A percentile compares a stretch with the other conserved stretches of the same genome.
These are phyloP conservation scores for Haliclona indistincta DNA, from an alignment of 37 sponge, comb jelly and placozoan genomes.

Conservation along the genomic window DNA sequence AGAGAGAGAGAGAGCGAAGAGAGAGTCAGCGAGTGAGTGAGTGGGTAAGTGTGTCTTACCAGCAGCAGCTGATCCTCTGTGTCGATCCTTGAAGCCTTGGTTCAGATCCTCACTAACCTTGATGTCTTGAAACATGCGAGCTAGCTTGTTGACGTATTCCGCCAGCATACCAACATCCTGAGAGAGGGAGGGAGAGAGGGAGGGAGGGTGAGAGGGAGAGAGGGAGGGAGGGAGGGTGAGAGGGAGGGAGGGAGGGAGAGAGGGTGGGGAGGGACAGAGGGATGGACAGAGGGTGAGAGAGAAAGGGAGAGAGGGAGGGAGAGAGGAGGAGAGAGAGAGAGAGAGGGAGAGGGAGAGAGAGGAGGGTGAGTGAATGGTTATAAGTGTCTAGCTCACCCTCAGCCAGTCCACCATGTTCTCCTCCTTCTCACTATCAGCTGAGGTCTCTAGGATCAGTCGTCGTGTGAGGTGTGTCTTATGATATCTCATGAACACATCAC, in stretches of 20 bases:
- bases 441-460: conserved; percentile 86
- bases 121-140: conserved; percentile 95
- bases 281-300: too few species aligned
- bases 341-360: too few species aligned
- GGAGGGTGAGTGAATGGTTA: too few species aligned
- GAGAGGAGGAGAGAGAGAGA: too few species aligned
- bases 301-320: neutral
- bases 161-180: conserved; percentile 93
- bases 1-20: conserved; percentile 11
- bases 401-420: conserved; percentile 97
- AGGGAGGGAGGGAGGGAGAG: too few species aligned
- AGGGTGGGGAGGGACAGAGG: too few species aligned
- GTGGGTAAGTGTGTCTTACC: conserved; percentile 31
- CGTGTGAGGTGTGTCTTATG: conserved; percentile 91
- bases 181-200: neutral
- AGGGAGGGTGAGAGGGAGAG: neutral
- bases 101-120: conserved; percentile 92
- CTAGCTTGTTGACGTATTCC: conserved; percentile 94
- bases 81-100: conserved; percentile 72
- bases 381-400: conserved; percentile 60
- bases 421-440: conserved; percentile 92
- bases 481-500: conserved; percentile 97
- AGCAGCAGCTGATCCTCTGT: conserved; percentile 55
- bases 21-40: neutral
- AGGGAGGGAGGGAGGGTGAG: too few species aligned